Evolutionary conservation across 1,140 invertebrate species (phyloP).

Genomic region (Drosophila repleta): DNA sequence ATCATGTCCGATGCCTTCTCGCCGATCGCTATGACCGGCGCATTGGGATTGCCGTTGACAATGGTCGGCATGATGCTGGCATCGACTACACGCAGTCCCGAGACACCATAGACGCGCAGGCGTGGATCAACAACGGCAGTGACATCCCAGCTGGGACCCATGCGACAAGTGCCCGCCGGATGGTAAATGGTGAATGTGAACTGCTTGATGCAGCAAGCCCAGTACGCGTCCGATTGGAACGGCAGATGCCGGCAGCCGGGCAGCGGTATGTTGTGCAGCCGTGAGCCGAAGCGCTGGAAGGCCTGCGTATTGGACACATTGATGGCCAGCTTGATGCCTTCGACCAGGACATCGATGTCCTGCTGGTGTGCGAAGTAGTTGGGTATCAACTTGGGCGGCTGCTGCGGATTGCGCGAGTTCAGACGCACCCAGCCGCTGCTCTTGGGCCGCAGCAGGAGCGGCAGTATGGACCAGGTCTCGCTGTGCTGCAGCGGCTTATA

Average conservation of each 20-base stretch:
- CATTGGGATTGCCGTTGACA: constrained; percentile 92
- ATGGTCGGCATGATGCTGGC: constrained; percentile 92
- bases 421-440: constrained; percentile 93
- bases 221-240: constrained; percentile 92
- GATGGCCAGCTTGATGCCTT: constrained; percentile 93
- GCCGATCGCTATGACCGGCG: constrained; percentile 88
- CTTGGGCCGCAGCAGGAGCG: constrained; percentile 91
- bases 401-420: constrained; percentile 90
- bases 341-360: constrained; percentile 90
- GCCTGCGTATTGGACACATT: constrained; percentile 91
- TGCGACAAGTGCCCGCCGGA: constrained; percentile 93
- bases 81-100: constrained; percentile 89
- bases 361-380: constrained; percentile 94
- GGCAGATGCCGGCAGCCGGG: constrained; percentile 90
- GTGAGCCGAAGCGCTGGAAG: constrained; percentile 91
- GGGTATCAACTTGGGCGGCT: constrained; percentile 94
- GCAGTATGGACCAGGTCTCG: constrained; percentile 94
- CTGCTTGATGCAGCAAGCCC: constrained; percentile 90
- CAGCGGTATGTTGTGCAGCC: constrained; percentile 90
- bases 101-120: constrained; percentile 89
- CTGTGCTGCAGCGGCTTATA: constrained; percentile 91
- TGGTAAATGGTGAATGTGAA: constrained; percentile 95
- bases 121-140: constrained; percentile 92
- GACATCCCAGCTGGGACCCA: constrained; percentile 91
- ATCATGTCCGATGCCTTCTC: constrained; percentile 93